Base-by-base conservation (phyloP, 2,888 invertebrate genomes). In the Trichacis sp. region DNA sequence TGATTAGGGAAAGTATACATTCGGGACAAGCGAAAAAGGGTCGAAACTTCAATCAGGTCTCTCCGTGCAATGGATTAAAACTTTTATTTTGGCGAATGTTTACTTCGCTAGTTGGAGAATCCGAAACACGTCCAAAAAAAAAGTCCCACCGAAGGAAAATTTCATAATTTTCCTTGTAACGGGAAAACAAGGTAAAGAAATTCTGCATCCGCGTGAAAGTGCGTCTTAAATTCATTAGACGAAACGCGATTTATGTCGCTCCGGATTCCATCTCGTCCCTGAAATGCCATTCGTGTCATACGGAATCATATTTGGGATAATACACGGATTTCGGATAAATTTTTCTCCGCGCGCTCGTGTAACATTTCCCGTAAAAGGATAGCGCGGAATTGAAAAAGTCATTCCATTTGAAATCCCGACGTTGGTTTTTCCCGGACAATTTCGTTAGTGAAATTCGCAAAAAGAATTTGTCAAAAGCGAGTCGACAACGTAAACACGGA, bases 181-280 rank as follows among this genome's bases (percentile, higher is more conserved):
- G 24, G 24, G 8, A 3, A 24, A 24, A 24, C 24, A 24, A 24
- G 8, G 24, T 3, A 8, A 24, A 24, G 3, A 40, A 40, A 40
- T 12, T 14, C 15, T 40, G 24, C 24, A 24, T 24, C 8, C 14
- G 40, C 40, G n/a, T n/a, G 15, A 40, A 40, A 12, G 14, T 40
- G 14, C 40, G 15, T 8, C 40, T 40, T 40, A 40, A 4, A 40
- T 40, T 40, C 15, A 40, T 40, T 15, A 40, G 15, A 40, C 12
- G 40, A 14, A 40, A 40, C 40, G 40, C 40, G 40, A 33, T 33
- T 33, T 33, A 33, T 33, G 33, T 33, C 33, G 33, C 33, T 33
- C 33, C 11, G n/a, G 40, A 40, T 15, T 40, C 40, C 14, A 40
- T 40, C 15, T 40, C 40, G 15, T 40, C 14, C 12, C 4, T 14